Conservation (phyloP, 2,797 vertebrate species). For the Mustela erminea region DNA sequence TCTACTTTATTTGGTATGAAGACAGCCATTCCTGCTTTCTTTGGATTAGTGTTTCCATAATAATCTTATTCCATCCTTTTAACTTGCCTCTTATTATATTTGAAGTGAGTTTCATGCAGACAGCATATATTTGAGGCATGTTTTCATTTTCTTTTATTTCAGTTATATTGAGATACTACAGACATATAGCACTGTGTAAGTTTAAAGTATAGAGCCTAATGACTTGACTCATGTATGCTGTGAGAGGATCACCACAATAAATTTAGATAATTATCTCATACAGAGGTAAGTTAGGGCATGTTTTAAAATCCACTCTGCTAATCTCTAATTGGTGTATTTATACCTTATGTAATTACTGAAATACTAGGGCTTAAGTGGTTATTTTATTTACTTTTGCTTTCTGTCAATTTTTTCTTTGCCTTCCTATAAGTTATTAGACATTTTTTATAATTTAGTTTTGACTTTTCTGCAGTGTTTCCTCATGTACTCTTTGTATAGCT, state of each 20-base stretch:
- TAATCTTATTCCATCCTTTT: neutral
- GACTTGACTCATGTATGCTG: neutral
- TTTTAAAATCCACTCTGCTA: neutral
- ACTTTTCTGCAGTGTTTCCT: neutral
- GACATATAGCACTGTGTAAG: neutral
- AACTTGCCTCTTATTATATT: neutral
- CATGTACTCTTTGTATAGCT: neutral
- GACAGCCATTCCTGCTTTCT: neutral
- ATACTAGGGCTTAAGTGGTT: neutral
- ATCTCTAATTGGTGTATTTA: neutral
- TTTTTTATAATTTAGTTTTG: neutral
- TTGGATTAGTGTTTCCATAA: neutral
- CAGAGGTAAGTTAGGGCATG: neutral
- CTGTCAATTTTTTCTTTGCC: neutral
- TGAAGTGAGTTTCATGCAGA: neutral
- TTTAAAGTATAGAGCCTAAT: neutral
- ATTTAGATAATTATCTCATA: neutral
- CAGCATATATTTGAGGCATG: neutral
- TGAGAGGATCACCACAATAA: neutral
- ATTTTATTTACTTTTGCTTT: slow-evolving; percentile 21
- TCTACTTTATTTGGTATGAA: neutral
- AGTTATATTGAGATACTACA: neutral
- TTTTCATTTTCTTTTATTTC: slow-evolving; percentile 2
- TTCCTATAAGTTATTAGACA: neutral
- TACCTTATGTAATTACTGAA: neutral